phyloP scores from a whole-genome alignment of 2,797 vertebrate genomes.

The Chaunax sp. region DNA sequence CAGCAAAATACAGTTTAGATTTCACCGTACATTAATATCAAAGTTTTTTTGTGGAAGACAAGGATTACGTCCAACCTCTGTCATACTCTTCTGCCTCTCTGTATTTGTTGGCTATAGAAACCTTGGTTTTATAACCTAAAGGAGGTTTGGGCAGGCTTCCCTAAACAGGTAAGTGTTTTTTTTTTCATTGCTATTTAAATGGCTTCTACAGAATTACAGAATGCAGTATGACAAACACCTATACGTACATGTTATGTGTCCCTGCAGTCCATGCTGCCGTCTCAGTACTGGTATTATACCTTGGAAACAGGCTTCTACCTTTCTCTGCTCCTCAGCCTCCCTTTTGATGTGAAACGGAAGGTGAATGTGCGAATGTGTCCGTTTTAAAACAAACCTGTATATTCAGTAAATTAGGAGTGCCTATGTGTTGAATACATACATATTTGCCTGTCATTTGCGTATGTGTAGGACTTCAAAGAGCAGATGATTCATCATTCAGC shows the following conservation, averaged over 20 bases:
- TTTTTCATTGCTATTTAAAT: not conserved
- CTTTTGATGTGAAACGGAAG: slow-evolving; percentile 91
- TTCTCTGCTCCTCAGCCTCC: slow-evolving; percentile 90
- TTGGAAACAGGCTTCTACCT: slow-evolving; percentile 92
- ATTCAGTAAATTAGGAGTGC: not conserved
- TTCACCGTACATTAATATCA: too few relatives aligned
- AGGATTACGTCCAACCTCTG: too few relatives aligned
- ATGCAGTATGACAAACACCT: not conserved
- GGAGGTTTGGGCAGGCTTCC: slow-evolving; percentile 92
- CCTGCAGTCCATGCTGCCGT: slow-evolving; percentile 87
- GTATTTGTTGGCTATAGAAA: slow-evolving; percentile 85
- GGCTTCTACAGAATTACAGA: not conserved
- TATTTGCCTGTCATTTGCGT: slow-evolving; percentile 12
- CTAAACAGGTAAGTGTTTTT: slow-evolving; percentile 85
- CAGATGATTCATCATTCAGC: slow-evolving; percentile 93
- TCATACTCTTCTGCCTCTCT: slow-evolving; percentile 17
- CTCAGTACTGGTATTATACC: slow-evolving; percentile 96
- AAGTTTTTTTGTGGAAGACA: too few relatives aligned
- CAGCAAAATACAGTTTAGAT: too few relatives aligned
- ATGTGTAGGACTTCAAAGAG: slow-evolving; percentile 89
- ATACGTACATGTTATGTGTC: slow-evolving; percentile 33
- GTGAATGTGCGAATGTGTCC: slow-evolving; percentile 68
- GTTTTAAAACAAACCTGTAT: not conserved
- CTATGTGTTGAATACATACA: not conserved
- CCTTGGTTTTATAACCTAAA: slow-evolving; percentile 92